phyloP scores from a whole-genome alignment of 2,797 vertebrate genomes.

The Sciaenops ocellatus region DNA sequence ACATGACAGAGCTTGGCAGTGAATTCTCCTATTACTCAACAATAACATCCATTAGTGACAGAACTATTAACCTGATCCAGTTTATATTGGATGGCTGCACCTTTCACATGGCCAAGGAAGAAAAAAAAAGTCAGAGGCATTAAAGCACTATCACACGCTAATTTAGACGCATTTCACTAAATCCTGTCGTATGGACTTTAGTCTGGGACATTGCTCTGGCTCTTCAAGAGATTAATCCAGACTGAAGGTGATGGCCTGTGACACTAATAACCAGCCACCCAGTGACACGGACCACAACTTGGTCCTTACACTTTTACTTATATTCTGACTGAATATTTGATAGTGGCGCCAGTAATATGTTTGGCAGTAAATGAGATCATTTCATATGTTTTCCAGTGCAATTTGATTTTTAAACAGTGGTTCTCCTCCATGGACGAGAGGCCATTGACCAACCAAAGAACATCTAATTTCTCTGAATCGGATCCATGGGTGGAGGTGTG shows the following conservation, averaged over 20 bases:
- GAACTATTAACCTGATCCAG: conserved; percentile 49
- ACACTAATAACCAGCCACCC: conserved; percentile 80
- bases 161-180: conserved; percentile 77
- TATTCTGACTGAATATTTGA: conserved; percentile 25
- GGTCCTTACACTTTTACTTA: background rate
- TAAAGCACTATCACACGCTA: conserved; percentile 75
- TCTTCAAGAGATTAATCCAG: conserved; percentile 74
- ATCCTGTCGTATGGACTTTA: conserved; percentile 68
- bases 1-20: conserved; percentile 50
- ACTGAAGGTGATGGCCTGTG: conserved; percentile 78
- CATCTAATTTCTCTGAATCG: conserved; percentile 26
- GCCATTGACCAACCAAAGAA: conserved; percentile 17
- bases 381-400: conserved; percentile 38
- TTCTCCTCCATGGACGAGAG: conserved; percentile 12
- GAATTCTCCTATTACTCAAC: conserved; percentile 63
- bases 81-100: conserved; percentile 64
- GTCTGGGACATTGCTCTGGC: conserved; percentile 67
- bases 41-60: conserved; percentile 63
- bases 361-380: conserved; percentile 53
- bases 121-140: conserved; percentile 52
- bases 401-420: conserved; percentile 22
- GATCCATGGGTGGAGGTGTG: conserved; percentile 41
- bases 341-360: background rate
- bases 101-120: conserved; percentile 54
- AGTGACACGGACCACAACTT: conserved; percentile 64